phyloP scores from a whole-genome alignment of 2,797 vertebrate species.

The Chaetophractus vellerosus region DNA sequence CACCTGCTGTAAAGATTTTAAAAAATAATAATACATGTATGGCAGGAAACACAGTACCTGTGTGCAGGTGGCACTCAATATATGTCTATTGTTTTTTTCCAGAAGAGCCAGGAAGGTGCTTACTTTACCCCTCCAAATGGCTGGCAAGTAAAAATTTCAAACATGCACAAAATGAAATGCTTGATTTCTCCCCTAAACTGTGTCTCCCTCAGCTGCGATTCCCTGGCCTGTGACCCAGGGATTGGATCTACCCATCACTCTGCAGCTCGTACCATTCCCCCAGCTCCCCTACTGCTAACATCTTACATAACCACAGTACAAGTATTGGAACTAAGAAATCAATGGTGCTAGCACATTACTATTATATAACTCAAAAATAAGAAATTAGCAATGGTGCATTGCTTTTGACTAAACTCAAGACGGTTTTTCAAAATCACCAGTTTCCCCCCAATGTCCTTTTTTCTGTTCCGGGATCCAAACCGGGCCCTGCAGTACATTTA shows the following conservation, averaged over 20 bases:
- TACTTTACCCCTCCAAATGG: accelerated
- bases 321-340: not conserved
- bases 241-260: too few species aligned
- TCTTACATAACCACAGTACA: not conserved
- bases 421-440: accelerated
- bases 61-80: accelerated
- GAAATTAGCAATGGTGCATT: too few species aligned
- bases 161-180: not conserved
- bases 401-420: accelerated
- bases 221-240: too few species aligned
- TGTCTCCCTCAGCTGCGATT: not conserved
- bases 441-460: not conserved
- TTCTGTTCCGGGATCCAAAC: not conserved
- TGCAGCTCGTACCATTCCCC: too few species aligned
- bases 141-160: too few species aligned
- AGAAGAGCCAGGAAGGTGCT: not conserved
- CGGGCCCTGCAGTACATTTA: accelerated
- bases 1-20: not conserved
- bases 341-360: too few species aligned
- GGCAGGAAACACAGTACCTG: accelerated
- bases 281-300: not conserved
- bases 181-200: too few species aligned
- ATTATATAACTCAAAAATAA: too few species aligned
- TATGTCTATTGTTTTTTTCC: not conserved
- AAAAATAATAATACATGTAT: accelerated